Evolutionary conservation across 2,888 invertebrate genomes (phyloP).

Genomic region (Tetheella fluctuosa): DNA sequence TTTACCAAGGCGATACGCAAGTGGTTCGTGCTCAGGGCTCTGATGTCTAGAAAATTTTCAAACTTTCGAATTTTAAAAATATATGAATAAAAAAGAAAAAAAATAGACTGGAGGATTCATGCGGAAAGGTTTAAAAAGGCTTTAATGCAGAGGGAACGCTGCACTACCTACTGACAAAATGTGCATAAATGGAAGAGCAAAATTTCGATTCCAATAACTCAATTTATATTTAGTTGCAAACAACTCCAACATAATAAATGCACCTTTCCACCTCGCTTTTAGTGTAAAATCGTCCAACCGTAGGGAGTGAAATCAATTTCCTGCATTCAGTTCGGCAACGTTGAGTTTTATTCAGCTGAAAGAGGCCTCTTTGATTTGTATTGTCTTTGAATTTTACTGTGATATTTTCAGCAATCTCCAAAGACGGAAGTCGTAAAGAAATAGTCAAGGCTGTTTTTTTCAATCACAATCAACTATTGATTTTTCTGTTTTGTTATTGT

Average conservation of each 20-base stretch:
- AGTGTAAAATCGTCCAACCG: constrained; percentile 20
- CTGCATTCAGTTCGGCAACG: constrained; percentile 21
- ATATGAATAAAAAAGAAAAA: no score
- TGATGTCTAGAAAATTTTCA: no score
- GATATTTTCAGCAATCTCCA: not conserved
- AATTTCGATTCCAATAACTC: not conserved
- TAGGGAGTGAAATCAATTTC: constrained; percentile 29
- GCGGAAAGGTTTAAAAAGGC: no score
- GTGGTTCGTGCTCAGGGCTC: no score
- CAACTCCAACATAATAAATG: constrained; percentile 19
- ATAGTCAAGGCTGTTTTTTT: not conserved
- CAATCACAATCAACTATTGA: not conserved
- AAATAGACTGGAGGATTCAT: no score
- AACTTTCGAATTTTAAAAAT: no score
- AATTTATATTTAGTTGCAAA: not conserved
- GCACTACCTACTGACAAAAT: no score
- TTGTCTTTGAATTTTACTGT: constrained; percentile 11
- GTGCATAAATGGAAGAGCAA: not conserved
- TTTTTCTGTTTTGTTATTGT: not conserved
- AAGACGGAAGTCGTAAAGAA: not conserved
- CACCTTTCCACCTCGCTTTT: constrained; percentile 21
- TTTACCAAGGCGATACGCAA: no score
- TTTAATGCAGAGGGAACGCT: no score
- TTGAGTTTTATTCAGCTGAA: constrained; percentile 13
- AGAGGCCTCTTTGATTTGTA: not conserved